These are phyloP conservation scores for Rhadinocentrus ornatus DNA, from an alignment of 2,797 vertebrate species.

Conservation along the genomic window DNA sequence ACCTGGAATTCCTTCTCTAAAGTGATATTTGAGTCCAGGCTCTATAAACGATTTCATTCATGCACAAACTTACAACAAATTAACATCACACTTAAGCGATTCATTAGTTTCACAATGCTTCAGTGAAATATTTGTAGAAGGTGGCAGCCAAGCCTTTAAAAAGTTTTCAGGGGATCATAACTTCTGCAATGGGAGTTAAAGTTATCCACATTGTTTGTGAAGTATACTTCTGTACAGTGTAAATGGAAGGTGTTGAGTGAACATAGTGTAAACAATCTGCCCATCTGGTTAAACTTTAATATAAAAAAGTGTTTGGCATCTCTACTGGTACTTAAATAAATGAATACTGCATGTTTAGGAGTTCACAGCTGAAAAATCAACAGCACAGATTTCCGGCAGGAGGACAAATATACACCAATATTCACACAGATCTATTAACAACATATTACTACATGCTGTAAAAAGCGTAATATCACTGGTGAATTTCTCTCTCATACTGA, in stretches of 20 bases:
- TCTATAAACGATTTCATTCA: no score
- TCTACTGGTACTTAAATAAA: not conserved
- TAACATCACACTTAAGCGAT: no score
- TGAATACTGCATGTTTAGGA: conserved; percentile 22
- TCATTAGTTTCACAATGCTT: no score
- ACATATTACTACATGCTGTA: conserved; percentile 16
- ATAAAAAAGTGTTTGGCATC: not conserved
- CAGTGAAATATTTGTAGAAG: no score
- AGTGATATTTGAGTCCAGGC: no score
- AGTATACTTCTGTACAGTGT: not conserved
- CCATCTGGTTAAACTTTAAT: not conserved
- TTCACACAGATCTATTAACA: conserved; percentile 10
- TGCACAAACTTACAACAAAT: no score
- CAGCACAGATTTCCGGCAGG: conserved; percentile 10
- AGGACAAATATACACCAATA: conserved; percentile 7
- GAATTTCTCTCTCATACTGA: conserved; percentile 22
- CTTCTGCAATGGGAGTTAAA: not conserved
- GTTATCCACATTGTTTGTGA: not conserved
- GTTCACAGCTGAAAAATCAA: conserved; percentile 36
- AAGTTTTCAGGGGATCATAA: not conserved
- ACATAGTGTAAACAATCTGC: not conserved
- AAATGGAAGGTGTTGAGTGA: not conserved
- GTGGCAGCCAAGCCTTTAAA: not conserved
- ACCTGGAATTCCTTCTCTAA: no score
- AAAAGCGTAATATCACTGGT: not conserved